Conservation (phyloP, 2,113 vertebrate genomes). For the Antennarius striatus region DNA sequence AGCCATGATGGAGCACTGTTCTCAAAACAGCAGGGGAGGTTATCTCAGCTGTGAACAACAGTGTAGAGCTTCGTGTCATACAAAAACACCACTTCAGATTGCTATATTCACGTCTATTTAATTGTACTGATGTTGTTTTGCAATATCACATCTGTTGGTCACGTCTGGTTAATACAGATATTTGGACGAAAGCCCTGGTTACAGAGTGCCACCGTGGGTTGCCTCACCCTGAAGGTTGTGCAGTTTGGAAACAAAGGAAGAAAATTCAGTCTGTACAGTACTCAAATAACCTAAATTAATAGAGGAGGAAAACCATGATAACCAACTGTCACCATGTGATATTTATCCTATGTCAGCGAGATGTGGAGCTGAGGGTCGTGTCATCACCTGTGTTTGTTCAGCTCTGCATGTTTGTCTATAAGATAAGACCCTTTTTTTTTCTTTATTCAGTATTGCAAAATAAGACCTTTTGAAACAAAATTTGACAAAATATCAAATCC, state of each 20-base stretch:
- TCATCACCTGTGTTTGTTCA: background rate
- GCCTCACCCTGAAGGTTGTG: constrained; percentile 40
- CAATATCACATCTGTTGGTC: constrained; percentile 69
- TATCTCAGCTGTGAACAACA: constrained; percentile 74
- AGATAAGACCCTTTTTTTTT: background rate
- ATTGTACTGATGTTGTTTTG: constrained; percentile 54
- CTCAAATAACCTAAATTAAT: constrained; percentile 55
- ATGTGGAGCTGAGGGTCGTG: background rate
- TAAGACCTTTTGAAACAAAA: no score
- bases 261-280: constrained; percentile 56
- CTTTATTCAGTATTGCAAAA: no score
- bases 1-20: constrained; percentile 67
- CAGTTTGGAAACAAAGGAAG: constrained; percentile 43
- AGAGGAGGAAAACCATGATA: constrained; percentile 8
- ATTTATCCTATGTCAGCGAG: background rate
- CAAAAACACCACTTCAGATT: constrained; percentile 9
- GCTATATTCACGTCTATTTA: constrained; percentile 31
- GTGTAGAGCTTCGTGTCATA: constrained; percentile 16
- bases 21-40: constrained; percentile 69
- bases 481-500: no score
- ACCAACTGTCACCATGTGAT: constrained; percentile 1
- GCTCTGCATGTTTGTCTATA: constrained; percentile 1
- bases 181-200: constrained; percentile 38
- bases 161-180: constrained; percentile 61
- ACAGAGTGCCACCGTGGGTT: constrained; percentile 57